These are phyloP conservation scores for Actinia tenebrosa DNA, from an alignment of 64 coral and sea anemone species.

Conservation along the genomic window DNA sequence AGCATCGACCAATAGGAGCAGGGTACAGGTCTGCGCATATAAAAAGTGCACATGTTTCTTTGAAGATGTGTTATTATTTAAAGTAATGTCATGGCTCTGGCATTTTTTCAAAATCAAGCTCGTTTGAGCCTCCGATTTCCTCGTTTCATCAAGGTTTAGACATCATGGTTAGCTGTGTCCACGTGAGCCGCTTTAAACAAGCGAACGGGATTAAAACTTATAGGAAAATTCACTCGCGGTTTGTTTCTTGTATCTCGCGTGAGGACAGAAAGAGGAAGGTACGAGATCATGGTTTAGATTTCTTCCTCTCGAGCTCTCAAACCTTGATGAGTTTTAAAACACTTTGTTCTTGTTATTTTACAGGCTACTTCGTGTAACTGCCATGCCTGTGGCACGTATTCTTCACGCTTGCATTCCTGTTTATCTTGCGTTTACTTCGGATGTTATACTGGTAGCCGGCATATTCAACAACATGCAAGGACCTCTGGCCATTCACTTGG, in stretches of 20 bases:
- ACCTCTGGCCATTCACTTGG: constrained; percentile 81
- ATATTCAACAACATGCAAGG: constrained; percentile 91
- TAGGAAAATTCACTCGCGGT: constrained; percentile 79
- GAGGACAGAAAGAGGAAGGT: constrained; percentile 96
- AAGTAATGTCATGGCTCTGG: constrained; percentile 18
- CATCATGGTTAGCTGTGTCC: constrained; percentile 64
- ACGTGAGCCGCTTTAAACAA: constrained; percentile 86
- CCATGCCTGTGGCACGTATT: constrained; percentile 87
- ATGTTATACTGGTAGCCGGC: constrained; percentile 90
- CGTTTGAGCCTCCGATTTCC: neutral
- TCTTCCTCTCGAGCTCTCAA: neutral
- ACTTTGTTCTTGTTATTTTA: constrained; percentile 25
- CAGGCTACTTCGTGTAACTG: constrained; percentile 76
- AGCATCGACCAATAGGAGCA: constrained; percentile 45
- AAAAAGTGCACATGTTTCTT: constrained; percentile 63
- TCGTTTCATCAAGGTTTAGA: neutral
- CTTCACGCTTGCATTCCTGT: constrained; percentile 91
- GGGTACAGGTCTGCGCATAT: constrained; percentile 8
- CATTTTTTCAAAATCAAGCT: constrained; percentile 13
- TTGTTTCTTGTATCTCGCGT: constrained; percentile 75
- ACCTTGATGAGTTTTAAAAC: neutral
- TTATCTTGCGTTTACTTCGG: constrained; percentile 97
- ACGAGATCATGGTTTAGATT: constrained; percentile 30
- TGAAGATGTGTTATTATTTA: constrained; percentile 30
- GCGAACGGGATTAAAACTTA: constrained; percentile 80